Conservation (phyloP, 2,888 invertebrate species). For the Chelonus formosanus region DNA sequence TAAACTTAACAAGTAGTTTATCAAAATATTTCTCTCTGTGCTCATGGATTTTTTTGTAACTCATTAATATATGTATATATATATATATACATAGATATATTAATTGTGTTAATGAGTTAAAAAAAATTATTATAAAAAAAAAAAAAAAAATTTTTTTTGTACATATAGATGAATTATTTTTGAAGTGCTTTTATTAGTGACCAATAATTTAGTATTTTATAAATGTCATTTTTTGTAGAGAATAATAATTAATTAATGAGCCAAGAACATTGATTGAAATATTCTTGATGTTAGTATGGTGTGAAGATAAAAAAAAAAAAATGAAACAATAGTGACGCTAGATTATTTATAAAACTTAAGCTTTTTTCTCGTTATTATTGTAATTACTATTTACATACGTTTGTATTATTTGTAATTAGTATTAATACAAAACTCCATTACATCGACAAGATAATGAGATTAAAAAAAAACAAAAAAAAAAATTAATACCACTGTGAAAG, state of each 20-base stretch:
- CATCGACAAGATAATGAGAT: conserved; percentile 49
- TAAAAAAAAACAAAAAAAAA: conserved; percentile 33
- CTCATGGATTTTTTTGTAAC: conserved; percentile 44
- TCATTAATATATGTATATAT: conserved; percentile 13
- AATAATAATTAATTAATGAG: no score
- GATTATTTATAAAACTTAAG: conserved; percentile 58
- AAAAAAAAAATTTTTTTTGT: neutral
- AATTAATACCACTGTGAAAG: conserved; percentile 36
- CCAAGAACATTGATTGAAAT: neutral
- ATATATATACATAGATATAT: neutral
- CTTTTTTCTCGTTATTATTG: conserved; percentile 59
- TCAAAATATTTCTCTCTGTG: conserved; percentile 53
- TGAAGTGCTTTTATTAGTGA: no score
- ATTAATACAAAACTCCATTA: conserved; percentile 63
- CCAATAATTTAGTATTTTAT: no score
- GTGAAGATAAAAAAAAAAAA: conserved; percentile 44
- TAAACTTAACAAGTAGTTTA: conserved; percentile 40
- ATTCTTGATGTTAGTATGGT: conserved; percentile 48
- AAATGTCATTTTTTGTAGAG: no score
- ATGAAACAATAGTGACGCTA: conserved; percentile 58
- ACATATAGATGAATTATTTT: no score
- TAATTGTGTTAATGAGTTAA: neutral
- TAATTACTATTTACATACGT: conserved; percentile 62
- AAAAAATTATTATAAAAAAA: conserved; percentile 30
- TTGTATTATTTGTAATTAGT: conserved; percentile 64